Percentiles rank a stretch among this genome's conserved stretches.
These are phyloP conservation scores for Macroramphosus scolopax DNA, from an alignment of 2,797 vertebrate species.

Conservation along the genomic window DNA sequence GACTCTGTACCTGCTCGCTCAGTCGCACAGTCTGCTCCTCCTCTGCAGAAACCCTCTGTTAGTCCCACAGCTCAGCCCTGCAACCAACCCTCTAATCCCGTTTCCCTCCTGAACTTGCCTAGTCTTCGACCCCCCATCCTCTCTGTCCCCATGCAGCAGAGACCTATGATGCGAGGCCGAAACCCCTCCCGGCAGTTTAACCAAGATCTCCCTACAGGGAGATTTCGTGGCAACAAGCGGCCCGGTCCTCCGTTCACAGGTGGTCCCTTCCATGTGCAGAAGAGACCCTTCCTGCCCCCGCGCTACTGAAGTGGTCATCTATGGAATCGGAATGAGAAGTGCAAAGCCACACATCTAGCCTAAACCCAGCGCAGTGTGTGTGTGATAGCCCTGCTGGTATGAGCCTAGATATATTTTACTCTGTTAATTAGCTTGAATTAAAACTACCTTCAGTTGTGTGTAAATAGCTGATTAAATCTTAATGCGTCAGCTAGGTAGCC, in stretches of 20 bases:
- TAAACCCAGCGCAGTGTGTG: slow-evolving; percentile 52
- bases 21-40: slow-evolving; percentile 67
- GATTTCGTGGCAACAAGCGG: slow-evolving; percentile 83
- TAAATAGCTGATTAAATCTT: slow-evolving; percentile 60
- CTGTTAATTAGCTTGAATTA: slow-evolving; percentile 59
- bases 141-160: slow-evolving; percentile 65
- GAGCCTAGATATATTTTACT: slow-evolving; percentile 67
- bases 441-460: slow-evolving; percentile 58
- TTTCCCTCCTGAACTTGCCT: slow-evolving; percentile 70
- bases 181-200: slow-evolving; percentile 69
- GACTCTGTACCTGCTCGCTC: slow-evolving; percentile 48
- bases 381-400: slow-evolving; percentile 74
- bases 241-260: slow-evolving; percentile 80
- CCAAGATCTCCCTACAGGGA: slow-evolving; percentile 70
- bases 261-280: slow-evolving; percentile 85
- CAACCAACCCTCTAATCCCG: slow-evolving; percentile 65
- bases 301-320: slow-evolving; percentile 85
- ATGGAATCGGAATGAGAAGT: slow-evolving; percentile 54
- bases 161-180: slow-evolving; percentile 71
- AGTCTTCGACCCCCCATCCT: slow-evolving; percentile 70
- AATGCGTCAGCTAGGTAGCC: slow-evolving; percentile 41
- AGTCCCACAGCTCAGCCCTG: slow-evolving; percentile 68
- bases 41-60: slow-evolving; percentile 50
- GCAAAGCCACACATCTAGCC: slow-evolving; percentile 42
- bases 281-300: slow-evolving; percentile 92